Conservation (phyloP, 2,888 invertebrate genomes). For the Dinocampus coccinellae region DNA sequence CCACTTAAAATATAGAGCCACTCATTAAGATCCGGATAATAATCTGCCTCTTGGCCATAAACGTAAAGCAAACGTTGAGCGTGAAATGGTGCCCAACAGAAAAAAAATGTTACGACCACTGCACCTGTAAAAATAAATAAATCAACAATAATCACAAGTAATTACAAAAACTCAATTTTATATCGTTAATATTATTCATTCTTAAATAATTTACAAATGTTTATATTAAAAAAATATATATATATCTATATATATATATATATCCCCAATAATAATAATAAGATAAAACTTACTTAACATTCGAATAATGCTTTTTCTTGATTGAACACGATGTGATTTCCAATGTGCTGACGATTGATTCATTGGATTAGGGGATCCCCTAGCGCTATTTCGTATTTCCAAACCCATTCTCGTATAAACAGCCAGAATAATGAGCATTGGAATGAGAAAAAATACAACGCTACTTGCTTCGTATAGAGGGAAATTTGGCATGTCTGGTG, state of each 20-base stretch:
- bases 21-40: slow-evolving; percentile 79
- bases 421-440: slow-evolving; percentile 80
- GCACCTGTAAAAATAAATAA: slow-evolving; percentile 76
- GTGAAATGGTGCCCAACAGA: slow-evolving; percentile 98
- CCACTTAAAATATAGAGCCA: slow-evolving; percentile 86
- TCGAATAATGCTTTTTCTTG: slow-evolving; percentile 81
- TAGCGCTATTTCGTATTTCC: slow-evolving; percentile 74
- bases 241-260: too few species aligned
- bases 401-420: slow-evolving; percentile 86
- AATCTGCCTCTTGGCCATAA: slow-evolving; percentile 76
- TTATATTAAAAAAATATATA: not conserved
- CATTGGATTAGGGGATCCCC: slow-evolving; percentile 69
- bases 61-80: slow-evolving; percentile 88
- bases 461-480: slow-evolving; percentile 86
- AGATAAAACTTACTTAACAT: slow-evolving; percentile 83
- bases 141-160: too few species aligned
- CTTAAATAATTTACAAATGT: not conserved
- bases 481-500: slow-evolving; percentile 72
- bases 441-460: slow-evolving; percentile 84
- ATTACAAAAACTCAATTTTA: not conserved
- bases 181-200: not conserved
- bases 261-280: too few species aligned
- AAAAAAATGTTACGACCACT: slow-evolving; percentile 93
- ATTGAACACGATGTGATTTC: slow-evolving; percentile 78
- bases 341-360: slow-evolving; percentile 78